Evolutionary conservation across 2,113 vertebrate species (phyloP).

Genomic region (Progne subis): DNA sequence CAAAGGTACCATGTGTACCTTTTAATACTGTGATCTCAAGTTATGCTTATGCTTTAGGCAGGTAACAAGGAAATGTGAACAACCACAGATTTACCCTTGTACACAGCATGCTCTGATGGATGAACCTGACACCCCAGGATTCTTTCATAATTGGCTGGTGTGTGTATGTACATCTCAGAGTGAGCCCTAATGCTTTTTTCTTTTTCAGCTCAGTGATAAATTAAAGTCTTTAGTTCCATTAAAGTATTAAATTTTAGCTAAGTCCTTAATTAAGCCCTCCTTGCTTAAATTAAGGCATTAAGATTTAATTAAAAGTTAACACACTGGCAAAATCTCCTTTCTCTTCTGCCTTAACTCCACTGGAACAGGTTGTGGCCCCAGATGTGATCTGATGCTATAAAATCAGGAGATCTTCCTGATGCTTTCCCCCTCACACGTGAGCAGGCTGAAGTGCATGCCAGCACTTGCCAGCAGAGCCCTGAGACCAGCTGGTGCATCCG

Average conservation of each 20-base stretch:
- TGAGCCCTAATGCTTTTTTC: background rate
- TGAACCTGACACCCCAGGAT: slow-evolving; percentile 34
- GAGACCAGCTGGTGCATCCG: background rate
- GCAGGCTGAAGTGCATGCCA: background rate
- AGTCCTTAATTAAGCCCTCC: slow-evolving; percentile 67
- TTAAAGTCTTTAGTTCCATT: slow-evolving; percentile 73
- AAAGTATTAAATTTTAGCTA: slow-evolving; percentile 72
- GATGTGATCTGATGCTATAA: background rate
- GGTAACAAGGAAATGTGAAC: background rate
- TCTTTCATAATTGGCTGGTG: slow-evolving; percentile 50
- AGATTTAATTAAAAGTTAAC: slow-evolving; percentile 57
- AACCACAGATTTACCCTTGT: background rate
- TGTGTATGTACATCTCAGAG: background rate
- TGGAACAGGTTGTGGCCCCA: background rate
- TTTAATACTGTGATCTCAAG: background rate
- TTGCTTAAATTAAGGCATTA: slow-evolving; percentile 69
- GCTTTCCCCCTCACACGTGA: background rate
- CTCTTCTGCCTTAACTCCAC: background rate
- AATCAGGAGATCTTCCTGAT: background rate
- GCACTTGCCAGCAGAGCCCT: background rate
- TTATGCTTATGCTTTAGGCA: background rate
- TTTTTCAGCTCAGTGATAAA: slow-evolving; percentile 32
- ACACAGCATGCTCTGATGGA: background rate
- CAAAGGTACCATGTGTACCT: background rate
- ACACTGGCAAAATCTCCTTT: slow-evolving; percentile 38